These are phyloP conservation scores for Schmidtea mediterranea DNA, from an alignment of 1,140 invertebrate genomes.

Conservation along the genomic window DNA sequence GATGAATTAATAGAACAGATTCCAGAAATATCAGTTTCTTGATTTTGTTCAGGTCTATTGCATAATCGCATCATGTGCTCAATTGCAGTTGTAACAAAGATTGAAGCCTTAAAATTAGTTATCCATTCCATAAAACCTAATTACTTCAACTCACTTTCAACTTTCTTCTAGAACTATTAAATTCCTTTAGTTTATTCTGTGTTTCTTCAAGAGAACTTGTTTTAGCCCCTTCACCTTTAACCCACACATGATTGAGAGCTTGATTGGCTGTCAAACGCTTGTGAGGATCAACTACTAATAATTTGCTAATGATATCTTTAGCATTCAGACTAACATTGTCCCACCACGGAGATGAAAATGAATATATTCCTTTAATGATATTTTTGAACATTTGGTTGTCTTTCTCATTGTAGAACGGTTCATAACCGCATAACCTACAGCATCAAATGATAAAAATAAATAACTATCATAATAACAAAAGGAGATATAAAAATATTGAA, in stretches of 20 bases:
- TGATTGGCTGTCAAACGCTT: slow-evolving; percentile 21
- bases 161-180: neutral
- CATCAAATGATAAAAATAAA: neutral
- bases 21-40: too few species aligned
- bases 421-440: slow-evolving; percentile 38
- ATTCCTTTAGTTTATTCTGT: neutral
- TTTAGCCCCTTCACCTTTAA: slow-evolving; percentile 12
- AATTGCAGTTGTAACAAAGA: too few species aligned
- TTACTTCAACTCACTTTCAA: neutral
- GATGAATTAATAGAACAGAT: too few species aligned
- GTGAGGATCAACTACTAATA: slow-evolving; percentile 13
- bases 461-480: neutral
- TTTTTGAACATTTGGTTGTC: slow-evolving; percentile 53
- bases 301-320: slow-evolving; percentile 48
- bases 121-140: neutral
- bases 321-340: slow-evolving; percentile 50
- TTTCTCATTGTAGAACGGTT: slow-evolving; percentile 74
- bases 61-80: too few species aligned
- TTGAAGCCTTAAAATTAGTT: too few species aligned
- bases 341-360: slow-evolving; percentile 64
- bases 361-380: slow-evolving; percentile 51
- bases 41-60: too few species aligned
- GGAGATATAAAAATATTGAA: too few species aligned
- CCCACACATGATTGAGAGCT: slow-evolving; percentile 24
- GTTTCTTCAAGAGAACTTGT: neutral